phyloP scores from a whole-genome alignment of 2,113 vertebrate genomes.

The Oncorhynchus nerka region DNA sequence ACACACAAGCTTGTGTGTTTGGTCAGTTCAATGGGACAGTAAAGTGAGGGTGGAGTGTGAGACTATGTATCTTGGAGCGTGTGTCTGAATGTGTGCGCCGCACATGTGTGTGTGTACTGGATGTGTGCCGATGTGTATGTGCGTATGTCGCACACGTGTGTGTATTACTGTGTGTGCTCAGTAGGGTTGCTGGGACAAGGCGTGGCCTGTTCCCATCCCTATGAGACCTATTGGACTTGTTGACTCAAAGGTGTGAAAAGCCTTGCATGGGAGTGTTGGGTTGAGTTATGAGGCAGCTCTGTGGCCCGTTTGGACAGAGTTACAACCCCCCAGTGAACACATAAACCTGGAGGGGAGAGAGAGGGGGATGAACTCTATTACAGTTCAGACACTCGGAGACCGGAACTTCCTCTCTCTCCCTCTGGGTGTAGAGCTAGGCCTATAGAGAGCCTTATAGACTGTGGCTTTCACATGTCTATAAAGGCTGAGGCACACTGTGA shows the following conservation, averaged over 20 bases:
- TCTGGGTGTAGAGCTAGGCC: not conserved
- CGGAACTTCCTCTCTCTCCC: conserved; percentile 23
- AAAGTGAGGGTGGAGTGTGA: not conserved
- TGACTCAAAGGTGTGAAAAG: conserved; percentile 48
- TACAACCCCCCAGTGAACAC: conserved; percentile 42
- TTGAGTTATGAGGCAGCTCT: conserved; percentile 42
- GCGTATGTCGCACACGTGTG: not conserved
- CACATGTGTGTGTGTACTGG: not conserved
- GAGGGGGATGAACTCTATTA: conserved; percentile 11
- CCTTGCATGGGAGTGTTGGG: conserved; percentile 33
- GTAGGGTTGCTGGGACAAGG: conserved; percentile 3
- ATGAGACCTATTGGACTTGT: conserved; percentile 33
- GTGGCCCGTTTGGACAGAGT: conserved; percentile 30
- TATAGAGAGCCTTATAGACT: not conserved
- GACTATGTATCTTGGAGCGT: conserved; percentile 3
- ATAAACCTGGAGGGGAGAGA: conserved; percentile 26
- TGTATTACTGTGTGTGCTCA: not conserved
- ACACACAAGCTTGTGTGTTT: conserved; percentile 23
- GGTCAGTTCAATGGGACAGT: not conserved
- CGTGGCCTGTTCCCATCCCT: conserved; percentile 29
- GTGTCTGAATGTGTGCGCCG: not conserved
- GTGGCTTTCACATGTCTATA: too few relatives aligned
- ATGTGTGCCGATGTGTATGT: not conserved
- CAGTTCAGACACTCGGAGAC: conserved; percentile 13
- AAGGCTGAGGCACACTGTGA: conserved; percentile 9